Evolutionary conservation across 2,888 invertebrate species (phyloP).

Genomic region (Cataglyphis cursor): DNA sequence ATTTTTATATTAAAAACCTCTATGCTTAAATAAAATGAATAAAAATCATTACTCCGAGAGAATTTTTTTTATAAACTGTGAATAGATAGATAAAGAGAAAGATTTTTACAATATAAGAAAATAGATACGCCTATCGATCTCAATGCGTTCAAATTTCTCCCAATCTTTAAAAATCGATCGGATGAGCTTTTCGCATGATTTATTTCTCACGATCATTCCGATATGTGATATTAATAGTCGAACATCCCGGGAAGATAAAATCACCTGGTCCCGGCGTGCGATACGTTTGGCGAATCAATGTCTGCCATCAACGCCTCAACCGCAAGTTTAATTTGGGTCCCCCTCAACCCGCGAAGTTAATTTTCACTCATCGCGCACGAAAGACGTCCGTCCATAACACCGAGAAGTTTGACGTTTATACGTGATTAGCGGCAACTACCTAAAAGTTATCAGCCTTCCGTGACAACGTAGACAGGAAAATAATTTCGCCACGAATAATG

Average conservation of each 20-base stretch:
- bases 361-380: conserved; percentile 56
- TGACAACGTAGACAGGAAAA: conserved; percentile 47
- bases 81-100: too few relatives aligned
- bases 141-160: neutral
- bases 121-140: neutral
- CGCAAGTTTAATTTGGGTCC: conserved; percentile 52
- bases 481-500: conserved; percentile 51
- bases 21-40: neutral
- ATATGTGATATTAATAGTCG: conserved; percentile 6
- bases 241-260: neutral
- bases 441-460: conserved; percentile 64
- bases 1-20: neutral
- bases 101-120: neutral
- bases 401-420: conserved; percentile 61
- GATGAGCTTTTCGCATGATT: neutral
- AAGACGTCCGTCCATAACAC: conserved; percentile 48
- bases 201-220: conserved; percentile 5
- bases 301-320: conserved; percentile 53
- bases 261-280: neutral
- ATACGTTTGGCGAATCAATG: conserved; percentile 43
- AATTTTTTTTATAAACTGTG: too few relatives aligned
- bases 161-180: neutral
- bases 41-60: neutral
- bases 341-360: conserved; percentile 48
- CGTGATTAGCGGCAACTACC: conserved; percentile 54